A percentile compares a stretch with the other conserved stretches of the same genome.
Evolutionary conservation across 2,888 invertebrate genomes (phyloP).

Genomic region (Megamerina dolium): DNA sequence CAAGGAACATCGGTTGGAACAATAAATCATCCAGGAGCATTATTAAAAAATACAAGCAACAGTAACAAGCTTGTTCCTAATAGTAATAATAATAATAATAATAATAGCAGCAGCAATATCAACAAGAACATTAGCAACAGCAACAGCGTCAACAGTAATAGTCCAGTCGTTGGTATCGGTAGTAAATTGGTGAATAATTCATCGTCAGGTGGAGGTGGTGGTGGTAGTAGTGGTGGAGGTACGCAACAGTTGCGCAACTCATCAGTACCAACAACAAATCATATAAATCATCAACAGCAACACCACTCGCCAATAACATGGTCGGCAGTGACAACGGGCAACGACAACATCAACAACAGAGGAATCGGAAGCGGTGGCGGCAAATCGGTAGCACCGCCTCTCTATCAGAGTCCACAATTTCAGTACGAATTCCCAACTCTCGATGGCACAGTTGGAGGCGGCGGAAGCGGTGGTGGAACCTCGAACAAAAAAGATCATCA

Average conservation of each 20-base stretch:
- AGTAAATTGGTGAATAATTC: constrained; percentile 31
- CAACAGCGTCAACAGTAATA: constrained; percentile 25
- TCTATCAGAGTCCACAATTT: constrained; percentile 81
- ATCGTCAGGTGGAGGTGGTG: constrained; percentile 9
- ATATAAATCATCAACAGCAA: constrained; percentile 25
- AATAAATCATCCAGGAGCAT: constrained; percentile 22
- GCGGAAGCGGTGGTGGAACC: constrained; percentile 42
- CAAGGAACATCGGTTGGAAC: constrained; percentile 26
- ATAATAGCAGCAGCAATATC: constrained; percentile 21
- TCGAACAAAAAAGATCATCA: constrained; percentile 38
- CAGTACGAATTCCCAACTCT: constrained; percentile 94
- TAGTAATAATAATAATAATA: constrained; percentile 23
- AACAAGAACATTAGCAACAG: too few relatives aligned
- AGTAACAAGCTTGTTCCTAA: constrained; percentile 21
- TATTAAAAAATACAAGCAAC: constrained; percentile 16
- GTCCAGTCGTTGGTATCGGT: constrained; percentile 27
- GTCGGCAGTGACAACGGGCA: constrained; percentile 57
- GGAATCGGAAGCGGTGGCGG: constrained; percentile 27
- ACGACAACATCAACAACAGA: constrained; percentile 35
- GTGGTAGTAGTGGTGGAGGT: constrained; percentile 18
- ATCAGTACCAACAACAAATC: constrained; percentile 19
- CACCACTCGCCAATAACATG: constrained; percentile 51
- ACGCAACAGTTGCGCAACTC: constrained; percentile 16
- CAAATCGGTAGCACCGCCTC: constrained; percentile 52
- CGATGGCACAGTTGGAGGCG: constrained; percentile 54